These are phyloP conservation scores for Cotesia congregata DNA, from an alignment of 2,888 invertebrate species.

Conservation along the genomic window DNA sequence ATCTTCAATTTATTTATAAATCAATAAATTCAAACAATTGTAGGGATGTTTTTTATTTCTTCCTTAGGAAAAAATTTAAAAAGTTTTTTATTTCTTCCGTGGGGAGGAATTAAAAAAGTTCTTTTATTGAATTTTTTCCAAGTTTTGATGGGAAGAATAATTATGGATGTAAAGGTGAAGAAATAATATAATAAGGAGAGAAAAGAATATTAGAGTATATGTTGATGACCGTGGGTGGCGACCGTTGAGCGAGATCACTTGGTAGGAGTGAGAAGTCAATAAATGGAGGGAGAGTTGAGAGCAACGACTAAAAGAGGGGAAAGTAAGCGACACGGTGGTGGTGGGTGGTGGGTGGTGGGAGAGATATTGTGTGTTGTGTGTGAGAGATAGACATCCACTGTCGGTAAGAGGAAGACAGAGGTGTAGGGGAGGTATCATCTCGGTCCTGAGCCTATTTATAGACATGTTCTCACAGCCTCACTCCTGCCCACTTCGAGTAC, in stretches of 20 bases:
- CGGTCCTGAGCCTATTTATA: constrained; percentile 67
- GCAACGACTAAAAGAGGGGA: neutral
- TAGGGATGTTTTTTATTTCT: no score
- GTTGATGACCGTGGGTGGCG: constrained; percentile 45
- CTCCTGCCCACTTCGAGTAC: constrained; percentile 65
- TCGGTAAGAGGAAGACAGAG: constrained; percentile 45
- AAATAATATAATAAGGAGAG: constrained; percentile 15
- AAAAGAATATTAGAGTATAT: constrained; percentile 38
- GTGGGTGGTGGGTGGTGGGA: constrained; percentile 24
- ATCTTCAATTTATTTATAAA: no score
- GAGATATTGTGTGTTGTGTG: constrained; percentile 29
- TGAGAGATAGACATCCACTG: constrained; percentile 26
- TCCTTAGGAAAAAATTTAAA: no score
- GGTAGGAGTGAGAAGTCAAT: constrained; percentile 42
- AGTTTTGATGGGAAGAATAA: constrained; percentile 19
- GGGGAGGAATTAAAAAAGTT: no score
- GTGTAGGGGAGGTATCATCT: constrained; percentile 65
- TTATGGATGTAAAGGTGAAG: neutral
- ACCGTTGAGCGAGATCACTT: constrained; percentile 42
- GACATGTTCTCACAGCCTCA: constrained; percentile 69
- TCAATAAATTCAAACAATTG: no score
- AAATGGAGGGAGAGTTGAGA: constrained; percentile 38
- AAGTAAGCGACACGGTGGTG: constrained; percentile 13
- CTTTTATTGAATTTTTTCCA: neutral
- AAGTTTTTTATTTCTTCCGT: no score